Conservation (phyloP, 35 echinoderm and acorn worm genomes). For the Diadema setosum region DNA sequence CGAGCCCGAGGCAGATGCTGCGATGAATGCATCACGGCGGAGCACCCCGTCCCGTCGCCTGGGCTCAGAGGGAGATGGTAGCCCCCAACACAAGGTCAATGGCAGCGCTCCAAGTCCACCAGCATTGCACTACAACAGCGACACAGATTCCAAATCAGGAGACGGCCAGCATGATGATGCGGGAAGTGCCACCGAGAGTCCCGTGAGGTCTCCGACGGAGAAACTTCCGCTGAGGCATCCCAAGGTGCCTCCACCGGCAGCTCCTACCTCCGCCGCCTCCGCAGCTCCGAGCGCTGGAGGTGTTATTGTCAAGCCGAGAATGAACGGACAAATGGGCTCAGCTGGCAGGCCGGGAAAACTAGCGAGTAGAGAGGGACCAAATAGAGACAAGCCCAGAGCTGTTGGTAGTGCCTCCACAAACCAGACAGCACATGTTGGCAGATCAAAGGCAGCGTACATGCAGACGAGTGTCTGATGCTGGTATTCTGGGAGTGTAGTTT, state of each 20-base stretch:
- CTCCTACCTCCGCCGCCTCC: not conserved
- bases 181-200: not conserved
- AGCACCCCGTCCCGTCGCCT: not conserved
- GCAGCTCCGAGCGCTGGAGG: not conserved
- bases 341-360: not conserved
- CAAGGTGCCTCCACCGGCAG: not conserved
- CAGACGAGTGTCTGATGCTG: conserved; percentile 8
- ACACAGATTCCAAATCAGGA: not conserved
- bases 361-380: not conserved
- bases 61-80: conserved; percentile 2
- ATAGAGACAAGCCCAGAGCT: not conserved
- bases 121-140: not conserved
- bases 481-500: no score
- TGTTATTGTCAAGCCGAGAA: not conserved
- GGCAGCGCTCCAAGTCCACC: not conserved
- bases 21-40: conserved; percentile 2
- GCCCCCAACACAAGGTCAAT: conserved; percentile 12
- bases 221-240: not conserved
- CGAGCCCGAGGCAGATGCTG: conserved; percentile 8
- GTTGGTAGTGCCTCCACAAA: conserved; percentile 13
- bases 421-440: not conserved
- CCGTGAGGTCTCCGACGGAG: not conserved
- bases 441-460: not conserved
- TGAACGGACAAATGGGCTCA: not conserved
- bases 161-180: not conserved